phyloP scores from a whole-genome alignment of 2,888 invertebrate genomes.

The Diaperis boleti region DNA sequence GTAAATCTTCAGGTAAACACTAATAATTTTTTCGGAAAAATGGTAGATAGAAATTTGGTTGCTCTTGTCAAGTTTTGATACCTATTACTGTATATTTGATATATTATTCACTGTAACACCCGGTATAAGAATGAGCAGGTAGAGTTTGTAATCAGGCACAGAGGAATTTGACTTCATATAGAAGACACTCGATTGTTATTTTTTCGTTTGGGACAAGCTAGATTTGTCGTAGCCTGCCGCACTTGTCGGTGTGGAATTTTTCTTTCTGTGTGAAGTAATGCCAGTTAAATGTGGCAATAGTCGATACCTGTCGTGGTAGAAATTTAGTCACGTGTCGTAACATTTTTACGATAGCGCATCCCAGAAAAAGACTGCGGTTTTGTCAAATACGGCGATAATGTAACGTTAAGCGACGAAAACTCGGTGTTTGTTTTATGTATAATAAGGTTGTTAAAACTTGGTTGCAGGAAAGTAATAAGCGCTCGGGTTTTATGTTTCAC shows the following conservation, averaged over 20 bases:
- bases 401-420: constrained; percentile 34
- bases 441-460: constrained; percentile 56
- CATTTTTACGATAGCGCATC: constrained; percentile 6
- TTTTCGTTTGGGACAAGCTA: too few species aligned
- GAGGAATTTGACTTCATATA: too few species aligned
- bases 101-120: too few species aligned
- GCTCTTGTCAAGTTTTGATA: too few species aligned
- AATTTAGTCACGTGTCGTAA: constrained; percentile 1
- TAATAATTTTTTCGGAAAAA: too few species aligned
- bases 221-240: too few species aligned
- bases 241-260: background rate
- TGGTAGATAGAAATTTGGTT: too few species aligned
- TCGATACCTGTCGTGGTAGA: background rate
- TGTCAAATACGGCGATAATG: constrained; percentile 27
- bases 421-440: constrained; percentile 51
- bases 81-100: too few species aligned
- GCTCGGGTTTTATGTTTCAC: constrained; percentile 53
- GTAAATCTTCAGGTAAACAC: too few species aligned
- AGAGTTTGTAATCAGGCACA: too few species aligned
- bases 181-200: too few species aligned
- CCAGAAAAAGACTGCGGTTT: background rate
- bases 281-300: background rate
- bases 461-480: constrained; percentile 48
- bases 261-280: background rate
- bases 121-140: too few species aligned